Evolutionary conservation across 2,797 vertebrate species (phyloP).

Genomic region (Scolopax rusticola): DNA sequence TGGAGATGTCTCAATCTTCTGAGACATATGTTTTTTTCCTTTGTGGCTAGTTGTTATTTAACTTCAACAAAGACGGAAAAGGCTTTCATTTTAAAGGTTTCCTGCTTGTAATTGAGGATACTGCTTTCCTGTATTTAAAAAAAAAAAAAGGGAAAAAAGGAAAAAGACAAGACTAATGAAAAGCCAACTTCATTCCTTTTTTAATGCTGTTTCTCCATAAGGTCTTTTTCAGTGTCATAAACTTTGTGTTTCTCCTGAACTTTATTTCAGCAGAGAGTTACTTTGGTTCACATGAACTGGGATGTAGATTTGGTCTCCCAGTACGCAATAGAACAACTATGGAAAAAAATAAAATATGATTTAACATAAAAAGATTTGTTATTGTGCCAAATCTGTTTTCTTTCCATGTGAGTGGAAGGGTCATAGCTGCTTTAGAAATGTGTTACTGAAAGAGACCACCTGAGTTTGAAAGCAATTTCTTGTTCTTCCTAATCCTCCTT

Average conservation of each 20-base stretch:
- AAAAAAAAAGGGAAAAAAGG: background rate
- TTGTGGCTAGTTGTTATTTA: background rate
- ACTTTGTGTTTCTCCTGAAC: background rate
- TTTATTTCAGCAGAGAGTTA: background rate
- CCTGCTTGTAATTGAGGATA: background rate
- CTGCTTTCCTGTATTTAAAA: background rate
- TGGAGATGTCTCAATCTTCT: background rate
- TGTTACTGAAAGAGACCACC: background rate
- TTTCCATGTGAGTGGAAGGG: background rate
- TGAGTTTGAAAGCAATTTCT: background rate
- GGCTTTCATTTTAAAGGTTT: background rate
- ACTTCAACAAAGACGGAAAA: background rate
- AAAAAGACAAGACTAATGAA: background rate
- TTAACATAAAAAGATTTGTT: background rate
- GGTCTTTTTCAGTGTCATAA: background rate
- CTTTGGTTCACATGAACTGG: background rate
- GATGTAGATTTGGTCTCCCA: background rate
- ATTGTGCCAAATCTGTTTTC: background rate
- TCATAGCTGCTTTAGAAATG: background rate
- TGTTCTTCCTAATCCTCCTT: background rate
- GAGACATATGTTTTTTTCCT: background rate
- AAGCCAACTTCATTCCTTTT: background rate
- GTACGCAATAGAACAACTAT: background rate
- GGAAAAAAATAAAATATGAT: background rate
- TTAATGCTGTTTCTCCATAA: background rate